Base-by-base conservation (phyloP, 2,888 invertebrate species). In the Fabriciana adippe region DNA sequence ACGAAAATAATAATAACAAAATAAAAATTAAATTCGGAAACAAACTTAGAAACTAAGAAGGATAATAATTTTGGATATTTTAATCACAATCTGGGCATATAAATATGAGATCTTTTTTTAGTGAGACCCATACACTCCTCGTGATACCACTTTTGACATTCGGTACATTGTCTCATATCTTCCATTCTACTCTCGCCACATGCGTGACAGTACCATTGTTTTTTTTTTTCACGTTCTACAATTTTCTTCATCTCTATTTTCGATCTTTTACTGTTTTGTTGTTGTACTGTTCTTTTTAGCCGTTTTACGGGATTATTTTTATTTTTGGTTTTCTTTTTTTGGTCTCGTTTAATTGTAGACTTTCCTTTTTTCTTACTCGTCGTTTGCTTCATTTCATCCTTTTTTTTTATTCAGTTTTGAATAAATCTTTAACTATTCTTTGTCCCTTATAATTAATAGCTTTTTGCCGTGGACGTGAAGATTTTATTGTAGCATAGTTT, bases 401-500 rank as follows among this genome's bases (percentile, higher is more conserved):
- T 64, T 74, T 72, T 69, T 61, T 72, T 71, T n/a, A n/a, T 74
- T 74, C 69, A 72, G 71, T 72, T 64, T 69, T 72, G 45, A 75
- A 75, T 72, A 75, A 72, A 71, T 73, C 71, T 69, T 72, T 72
- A 55, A 67, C 67, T 68, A 74, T 70, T 70, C 66, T 73, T 69
- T 75, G 72, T 67, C 73, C 73, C 50, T 73, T 74, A 69, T 74
- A 74, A 70, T 71, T 71, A 64, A 74, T 66, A 71, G 72, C 69
- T 72, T 72, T 72, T 61, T 21, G 69, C 67, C 67, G 51, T 72
- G 69, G 64, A 55, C 68, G 72, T 74, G 69, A 72, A 71, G 67
- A 71, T 70, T 70, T 66, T 66, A 68, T 69, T 21, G 21, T 21
- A 21, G 21, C 21, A 63, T 69, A 70, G 71, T 47, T 70, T 73